Percentiles rank a stretch among this genome's conserved stretches.
Evolutionary conservation across 2,797 vertebrate species (phyloP).

Genomic region (Austrolebias charrua): DNA sequence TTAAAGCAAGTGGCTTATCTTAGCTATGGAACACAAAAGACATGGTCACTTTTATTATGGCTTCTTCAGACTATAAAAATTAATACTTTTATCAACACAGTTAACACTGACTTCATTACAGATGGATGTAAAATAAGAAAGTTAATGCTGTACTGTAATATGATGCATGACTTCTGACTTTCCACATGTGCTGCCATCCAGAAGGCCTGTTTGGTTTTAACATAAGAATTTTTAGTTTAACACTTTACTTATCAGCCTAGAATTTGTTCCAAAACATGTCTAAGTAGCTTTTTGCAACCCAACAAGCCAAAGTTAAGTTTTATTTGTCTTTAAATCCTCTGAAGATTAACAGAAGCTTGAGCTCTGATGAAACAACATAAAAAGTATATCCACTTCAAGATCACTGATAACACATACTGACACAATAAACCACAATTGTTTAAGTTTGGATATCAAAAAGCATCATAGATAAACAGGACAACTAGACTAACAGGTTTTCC

Average conservation of each 20-base stretch:
- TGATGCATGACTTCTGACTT: too few relatives aligned
- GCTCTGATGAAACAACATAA: conserved; percentile 34
- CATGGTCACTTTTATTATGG: conserved; percentile 39
- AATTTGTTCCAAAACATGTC: conserved; percentile 15
- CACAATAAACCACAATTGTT: conserved; percentile 21
- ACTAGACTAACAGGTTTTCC: conserved; percentile 70
- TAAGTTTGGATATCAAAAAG: conserved; percentile 20
- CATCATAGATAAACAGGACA: conserved; percentile 46
- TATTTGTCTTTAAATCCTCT: conserved; percentile 31
- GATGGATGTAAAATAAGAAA: too few relatives aligned
- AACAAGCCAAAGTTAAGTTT: conserved; percentile 45
- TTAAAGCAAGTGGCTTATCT: conserved; percentile 17
- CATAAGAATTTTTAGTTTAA: not conserved
- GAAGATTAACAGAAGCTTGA: conserved; percentile 37
- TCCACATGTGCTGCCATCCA: not conserved
- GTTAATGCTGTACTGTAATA: too few relatives aligned
- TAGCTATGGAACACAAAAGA: conserved; percentile 16
- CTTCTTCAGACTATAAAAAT: conserved; percentile 27
- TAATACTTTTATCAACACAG: conserved; percentile 6
- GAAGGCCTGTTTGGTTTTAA: not conserved
- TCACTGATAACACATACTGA: conserved; percentile 23
- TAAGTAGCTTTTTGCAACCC: not conserved
- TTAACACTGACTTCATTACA: not conserved
- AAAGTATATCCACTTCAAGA: conserved; percentile 30
- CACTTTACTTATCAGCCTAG: not conserved